Evolutionary conservation across 2,888 invertebrate species (phyloP), one percentile per base, ranked within the genome.

Genomic region (Sarcophaga caerulescens): DNA sequence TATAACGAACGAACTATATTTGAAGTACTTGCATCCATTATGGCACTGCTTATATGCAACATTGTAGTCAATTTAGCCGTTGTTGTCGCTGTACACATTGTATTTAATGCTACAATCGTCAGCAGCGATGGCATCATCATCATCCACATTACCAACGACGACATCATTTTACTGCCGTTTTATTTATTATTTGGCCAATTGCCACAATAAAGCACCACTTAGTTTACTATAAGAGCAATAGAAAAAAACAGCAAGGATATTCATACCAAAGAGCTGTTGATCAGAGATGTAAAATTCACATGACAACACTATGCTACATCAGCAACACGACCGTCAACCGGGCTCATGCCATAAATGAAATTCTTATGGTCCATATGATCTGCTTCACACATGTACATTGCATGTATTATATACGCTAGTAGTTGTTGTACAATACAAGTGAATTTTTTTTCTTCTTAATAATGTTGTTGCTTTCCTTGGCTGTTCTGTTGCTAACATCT

Each of bases 111-210:
- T 69, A 57, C 63, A 14, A n/a, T 44, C 35, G 5, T 47, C 77
- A 77, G 59, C 35, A 3, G 47, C 70, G 71, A 44, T 60, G 21
- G 47, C 35, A 12, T 71, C n/a, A 66, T 60, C 52, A 71, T 52
- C 52, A 21, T 52, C 62, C 14, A 52, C 17, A 17, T 75, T 25
- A 35, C 21, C 62, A 52, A 52, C 14, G 6, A 62, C 75, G 6
- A 62, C 75, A 73, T 68, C 77, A 68, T 75, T 17, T 59, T 63
- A 75, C 25, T 60, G 59, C 68, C 14, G 35, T 63, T 80, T 74
- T 69, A 69, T 76, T 76, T 83, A 76, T 63, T 63, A 74, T 83
- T 85, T 83, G 77, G 80, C 76, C 69, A 82, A 75, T 80, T 85
- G 79, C 83, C 68, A 85, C 76, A 85, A 85, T 82, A 68, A 83